Base-by-base conservation (phyloP, 2,113 vertebrate species). In the Scomber colias region DNA sequence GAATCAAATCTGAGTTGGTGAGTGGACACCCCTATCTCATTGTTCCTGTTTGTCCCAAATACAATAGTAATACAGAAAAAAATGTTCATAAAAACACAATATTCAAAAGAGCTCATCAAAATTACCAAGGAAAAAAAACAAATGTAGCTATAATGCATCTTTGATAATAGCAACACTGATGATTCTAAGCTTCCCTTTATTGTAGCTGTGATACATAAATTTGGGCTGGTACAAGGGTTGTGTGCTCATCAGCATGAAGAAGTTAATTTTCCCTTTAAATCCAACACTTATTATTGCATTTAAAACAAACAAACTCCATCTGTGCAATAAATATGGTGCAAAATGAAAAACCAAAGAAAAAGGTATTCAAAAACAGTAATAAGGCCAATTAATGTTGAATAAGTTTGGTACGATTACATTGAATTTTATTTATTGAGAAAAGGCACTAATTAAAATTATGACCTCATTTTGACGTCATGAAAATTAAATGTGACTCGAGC, bases 181-280 rank as follows among this genome's bases (percentile, higher is more conserved):
- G 64, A 64, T 74, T 65, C 2, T 40, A 78, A 72, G 11, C 4
- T 1, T 66, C 61, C 56, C 31, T 87, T 91, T 72, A 86, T 75
- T 88, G 74, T 75, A 50, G 24, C 62, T 89, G 77, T 82, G 50
- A 49, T 79, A 80, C 74, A 64, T 1, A 81, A 79, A 90, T 86
- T 88, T 92, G 76, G 90, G 46, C 61, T 72, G 35, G 71, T 70
- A 56, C 45, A 78, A 88, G 92, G 87, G 79, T 91, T 93, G 89
- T 92, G 93, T 92, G 93, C 92, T 94, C 92, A 91, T 75, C 53
- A 87, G 81, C 81, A 13, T 79, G 74, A 79, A 70, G 3, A 71
- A 57, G 35, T 16, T 75, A 2, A 31, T 49, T 83, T 82, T 68
- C 54, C 31, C 16, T 77, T 67, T 84, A 13, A 75, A 73, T 72